Evolutionary conservation across 2,888 invertebrate genomes (phyloP).

Genomic region (Ptilodon capucinus): DNA sequence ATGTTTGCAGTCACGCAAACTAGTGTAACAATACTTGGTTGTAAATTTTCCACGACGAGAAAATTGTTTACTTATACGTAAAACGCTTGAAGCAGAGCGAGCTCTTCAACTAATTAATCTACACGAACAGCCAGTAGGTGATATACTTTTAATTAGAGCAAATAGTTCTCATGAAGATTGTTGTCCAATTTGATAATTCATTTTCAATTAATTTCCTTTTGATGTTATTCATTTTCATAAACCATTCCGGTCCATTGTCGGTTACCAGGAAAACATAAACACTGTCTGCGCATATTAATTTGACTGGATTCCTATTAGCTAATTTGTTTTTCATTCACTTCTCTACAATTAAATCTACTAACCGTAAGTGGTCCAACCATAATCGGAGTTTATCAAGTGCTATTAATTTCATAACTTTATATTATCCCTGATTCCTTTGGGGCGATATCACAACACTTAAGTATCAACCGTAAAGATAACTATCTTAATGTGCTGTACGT

Average conservation of each 20-base stretch:
- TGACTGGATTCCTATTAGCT: too few relatives aligned
- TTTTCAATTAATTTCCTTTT: too few relatives aligned
- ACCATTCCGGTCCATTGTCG: too few relatives aligned
- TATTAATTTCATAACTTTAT: constrained; percentile 9
- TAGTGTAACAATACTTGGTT: constrained; percentile 47
- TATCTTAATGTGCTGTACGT: constrained; percentile 23
- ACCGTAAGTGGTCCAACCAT: constrained; percentile 3
- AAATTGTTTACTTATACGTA: constrained; percentile 57
- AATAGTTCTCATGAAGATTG: not conserved
- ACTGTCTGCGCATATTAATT: too few relatives aligned
- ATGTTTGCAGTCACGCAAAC: constrained; percentile 57
- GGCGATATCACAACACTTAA: constrained; percentile 10
- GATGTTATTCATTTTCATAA: too few relatives aligned
- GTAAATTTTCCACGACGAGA: constrained; percentile 69
- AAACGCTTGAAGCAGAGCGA: constrained; percentile 38
- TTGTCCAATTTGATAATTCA: not conserved
- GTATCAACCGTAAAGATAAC: constrained; percentile 19
- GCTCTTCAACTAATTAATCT: constrained; percentile 38
- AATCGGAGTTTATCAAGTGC: constrained; percentile 16
- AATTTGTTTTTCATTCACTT: not conserved
- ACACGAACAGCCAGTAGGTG: constrained; percentile 19
- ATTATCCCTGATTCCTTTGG: constrained; percentile 9
- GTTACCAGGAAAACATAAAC: too few relatives aligned
- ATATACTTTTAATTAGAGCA: not conserved
- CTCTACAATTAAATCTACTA: not conserved